Evolutionary conservation across 2,797 vertebrate genomes (phyloP).

Genomic region (Sarcoramphus papa): DNA sequence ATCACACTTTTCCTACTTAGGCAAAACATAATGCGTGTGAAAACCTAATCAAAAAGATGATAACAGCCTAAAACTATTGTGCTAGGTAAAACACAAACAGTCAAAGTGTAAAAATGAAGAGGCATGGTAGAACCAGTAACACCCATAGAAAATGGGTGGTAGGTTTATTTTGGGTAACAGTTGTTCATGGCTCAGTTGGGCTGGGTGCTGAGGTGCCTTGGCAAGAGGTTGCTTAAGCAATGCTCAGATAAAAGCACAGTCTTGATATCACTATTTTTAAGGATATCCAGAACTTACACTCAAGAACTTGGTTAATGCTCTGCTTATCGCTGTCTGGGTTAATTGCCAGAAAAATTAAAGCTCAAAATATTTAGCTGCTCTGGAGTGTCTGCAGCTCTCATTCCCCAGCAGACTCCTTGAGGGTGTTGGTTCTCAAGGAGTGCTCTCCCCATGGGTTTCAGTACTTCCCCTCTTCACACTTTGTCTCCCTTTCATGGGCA

Average conservation of each 20-base stretch:
- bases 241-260: neutral
- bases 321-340: neutral
- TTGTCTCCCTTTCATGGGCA: neutral
- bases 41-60: neutral
- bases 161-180: slow-evolving; percentile 26
- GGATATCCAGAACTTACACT: neutral
- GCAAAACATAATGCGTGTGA: neutral
- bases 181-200: neutral
- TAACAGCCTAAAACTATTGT: slow-evolving; percentile 48
- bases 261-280: neutral
- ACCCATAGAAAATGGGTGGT: neutral
- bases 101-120: slow-evolving; percentile 37
- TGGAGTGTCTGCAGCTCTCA: neutral
- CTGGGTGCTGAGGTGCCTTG: neutral
- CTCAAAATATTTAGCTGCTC: neutral
- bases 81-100: slow-evolving; percentile 39
- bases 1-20: slow-evolving; percentile 44
- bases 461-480: neutral
- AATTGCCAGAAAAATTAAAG: neutral
- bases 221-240: neutral
- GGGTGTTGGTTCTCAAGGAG: neutral
- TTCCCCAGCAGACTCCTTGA: neutral
- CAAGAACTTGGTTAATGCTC: neutral
- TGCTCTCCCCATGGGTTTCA: neutral
- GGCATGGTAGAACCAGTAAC: slow-evolving; percentile 18